A percentile compares a stretch with the other conserved stretches of the same genome.
phyloP scores from a whole-genome alignment of 2,113 vertebrate genomes.

The Oostethus manadensis region DNA sequence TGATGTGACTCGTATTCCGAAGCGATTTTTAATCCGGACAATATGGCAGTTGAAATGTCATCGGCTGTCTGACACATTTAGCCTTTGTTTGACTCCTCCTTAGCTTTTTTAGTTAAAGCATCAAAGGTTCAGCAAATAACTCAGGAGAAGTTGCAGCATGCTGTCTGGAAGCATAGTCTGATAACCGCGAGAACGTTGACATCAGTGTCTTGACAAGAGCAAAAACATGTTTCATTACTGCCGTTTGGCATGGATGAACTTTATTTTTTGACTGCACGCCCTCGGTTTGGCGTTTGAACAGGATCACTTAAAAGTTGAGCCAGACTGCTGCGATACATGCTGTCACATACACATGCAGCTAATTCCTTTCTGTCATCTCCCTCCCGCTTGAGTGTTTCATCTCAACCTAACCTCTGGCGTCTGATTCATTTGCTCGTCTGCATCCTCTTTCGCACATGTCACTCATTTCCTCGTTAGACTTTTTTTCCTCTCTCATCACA shows the following conservation, averaged over 20 bases:
- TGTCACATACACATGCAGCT: slow-evolving; percentile 3
- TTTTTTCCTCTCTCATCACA: background rate
- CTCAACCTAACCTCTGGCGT: background rate
- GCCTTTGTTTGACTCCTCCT: background rate
- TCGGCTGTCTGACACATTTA: background rate
- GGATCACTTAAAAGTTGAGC: slow-evolving; percentile 13
- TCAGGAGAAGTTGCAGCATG: slow-evolving; percentile 33
- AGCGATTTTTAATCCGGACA: too few relatives aligned
- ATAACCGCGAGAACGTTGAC: slow-evolving; percentile 36
- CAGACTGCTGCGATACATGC: slow-evolving; percentile 10
- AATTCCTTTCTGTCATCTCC: slow-evolving; percentile 9
- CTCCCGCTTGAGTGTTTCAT: slow-evolving; percentile 11
- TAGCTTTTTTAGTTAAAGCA: slow-evolving; percentile 22
- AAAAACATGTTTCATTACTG: slow-evolving; percentile 40
- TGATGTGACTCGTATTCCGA: too few relatives aligned
- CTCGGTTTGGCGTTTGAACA: slow-evolving; percentile 2
- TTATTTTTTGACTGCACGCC: slow-evolving; percentile 22
- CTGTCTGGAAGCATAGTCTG: slow-evolving; percentile 25
- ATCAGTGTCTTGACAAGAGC: slow-evolving; percentile 32
- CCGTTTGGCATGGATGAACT: slow-evolving; percentile 6
- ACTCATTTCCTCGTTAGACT: slow-evolving; percentile 14
- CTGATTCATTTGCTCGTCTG: slow-evolving; percentile 10
- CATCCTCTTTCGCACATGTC: slow-evolving; percentile 1
- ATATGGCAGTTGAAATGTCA: background rate
- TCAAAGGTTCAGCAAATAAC: slow-evolving; percentile 51